These are phyloP conservation scores for Actinostola sp. DNA, from an alignment of 92 coral and sea anemone genomes.

Conservation along the genomic window DNA sequence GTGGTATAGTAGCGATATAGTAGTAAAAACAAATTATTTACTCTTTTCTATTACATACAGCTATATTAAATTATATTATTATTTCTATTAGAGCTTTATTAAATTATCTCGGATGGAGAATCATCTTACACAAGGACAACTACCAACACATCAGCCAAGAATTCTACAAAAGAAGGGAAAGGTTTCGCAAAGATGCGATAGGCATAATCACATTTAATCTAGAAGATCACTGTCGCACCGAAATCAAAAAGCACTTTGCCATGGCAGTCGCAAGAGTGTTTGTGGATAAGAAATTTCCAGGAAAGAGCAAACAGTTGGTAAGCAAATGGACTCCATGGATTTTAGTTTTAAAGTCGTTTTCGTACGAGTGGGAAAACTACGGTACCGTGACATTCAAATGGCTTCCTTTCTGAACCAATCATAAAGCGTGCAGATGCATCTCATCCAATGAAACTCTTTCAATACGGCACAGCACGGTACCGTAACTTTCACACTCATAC, in stretches of 20 bases:
- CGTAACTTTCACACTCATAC: too few species aligned
- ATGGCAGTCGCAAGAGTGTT: constrained; percentile 63
- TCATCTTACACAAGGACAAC: background rate
- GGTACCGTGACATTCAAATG: too few species aligned
- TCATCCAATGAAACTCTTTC: too few species aligned
- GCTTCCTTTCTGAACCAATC: too few species aligned
- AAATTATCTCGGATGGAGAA: constrained; percentile 9
- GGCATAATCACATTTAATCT: background rate
- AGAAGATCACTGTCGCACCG: background rate
- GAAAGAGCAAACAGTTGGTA: constrained; percentile 60
- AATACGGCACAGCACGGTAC: too few species aligned
- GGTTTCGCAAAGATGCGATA: background rate
- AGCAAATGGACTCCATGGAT: background rate
- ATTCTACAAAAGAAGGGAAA: background rate
- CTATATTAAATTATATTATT: too few species aligned
- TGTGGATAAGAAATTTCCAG: constrained; percentile 70
- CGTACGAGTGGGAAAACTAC: too few species aligned
- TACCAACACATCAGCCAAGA: background rate
- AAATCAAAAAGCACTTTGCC: constrained; percentile 15
- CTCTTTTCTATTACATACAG: background rate
- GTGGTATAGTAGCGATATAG: background rate
- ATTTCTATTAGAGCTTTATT: background rate
- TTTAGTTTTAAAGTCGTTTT: background rate
- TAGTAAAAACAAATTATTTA: background rate
- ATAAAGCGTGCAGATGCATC: too few species aligned